Conservation (phyloP, 2,888 invertebrate genomes). For the Orchesellides sinensis region DNA sequence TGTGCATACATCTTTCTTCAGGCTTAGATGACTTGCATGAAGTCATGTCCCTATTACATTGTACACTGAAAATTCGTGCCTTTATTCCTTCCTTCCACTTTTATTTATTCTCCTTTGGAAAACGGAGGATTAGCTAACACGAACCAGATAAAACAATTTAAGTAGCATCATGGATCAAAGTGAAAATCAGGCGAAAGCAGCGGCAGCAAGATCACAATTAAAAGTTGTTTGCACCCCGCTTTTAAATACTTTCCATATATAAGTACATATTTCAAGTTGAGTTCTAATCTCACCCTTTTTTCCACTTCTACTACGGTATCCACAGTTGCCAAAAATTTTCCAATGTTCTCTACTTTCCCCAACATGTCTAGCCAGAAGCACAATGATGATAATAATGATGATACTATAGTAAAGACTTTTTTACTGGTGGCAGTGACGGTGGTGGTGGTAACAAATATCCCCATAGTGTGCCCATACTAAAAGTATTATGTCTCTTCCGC, state of each 20-base stretch:
- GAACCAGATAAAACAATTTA: too few relatives aligned
- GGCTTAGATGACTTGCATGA: too few relatives aligned
- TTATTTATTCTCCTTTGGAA: too few relatives aligned
- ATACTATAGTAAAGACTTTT: too few relatives aligned
- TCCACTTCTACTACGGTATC: too few relatives aligned
- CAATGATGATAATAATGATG: neutral
- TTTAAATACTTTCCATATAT: neutral
- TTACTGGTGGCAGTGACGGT: neutral
- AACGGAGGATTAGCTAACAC: too few relatives aligned
- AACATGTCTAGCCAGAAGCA: neutral
- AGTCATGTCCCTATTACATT: too few relatives aligned
- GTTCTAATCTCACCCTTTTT: neutral
- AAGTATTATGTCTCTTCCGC: neutral
- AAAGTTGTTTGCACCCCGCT: neutral
- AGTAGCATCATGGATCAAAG: neutral
- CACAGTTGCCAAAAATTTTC: neutral
- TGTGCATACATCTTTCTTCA: neutral
- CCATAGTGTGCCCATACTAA: neutral
- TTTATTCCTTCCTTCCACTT: neutral
- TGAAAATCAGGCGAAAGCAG: slow-evolving; percentile 15
- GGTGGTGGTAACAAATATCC: neutral
- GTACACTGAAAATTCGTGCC: neutral
- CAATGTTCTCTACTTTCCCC: too few relatives aligned
- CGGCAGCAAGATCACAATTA: neutral
- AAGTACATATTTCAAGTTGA: neutral